phyloP scores from a whole-genome alignment of 2,797 vertebrate species.

The Euthynnus affinis region DNA sequence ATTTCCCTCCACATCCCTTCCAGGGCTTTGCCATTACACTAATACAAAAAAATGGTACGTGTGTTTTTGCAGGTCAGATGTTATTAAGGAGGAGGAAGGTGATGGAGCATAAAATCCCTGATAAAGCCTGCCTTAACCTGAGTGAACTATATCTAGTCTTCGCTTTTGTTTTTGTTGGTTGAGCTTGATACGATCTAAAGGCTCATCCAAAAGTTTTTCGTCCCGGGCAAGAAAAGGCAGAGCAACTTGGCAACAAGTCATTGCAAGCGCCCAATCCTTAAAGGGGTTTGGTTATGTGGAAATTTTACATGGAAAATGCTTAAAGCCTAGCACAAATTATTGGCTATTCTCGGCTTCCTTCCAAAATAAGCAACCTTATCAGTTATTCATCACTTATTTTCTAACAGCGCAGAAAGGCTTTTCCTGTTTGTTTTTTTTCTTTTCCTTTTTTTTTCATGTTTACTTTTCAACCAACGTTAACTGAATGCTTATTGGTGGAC shows the following conservation, averaged over 20 bases:
- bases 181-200: background rate
- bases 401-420: no score
- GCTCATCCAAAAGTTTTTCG: background rate
- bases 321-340: background rate
- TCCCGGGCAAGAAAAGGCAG: background rate
- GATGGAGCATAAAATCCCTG: background rate
- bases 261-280: background rate
- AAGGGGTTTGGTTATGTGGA: background rate
- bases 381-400: no score
- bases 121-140: no score
- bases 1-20: no score
- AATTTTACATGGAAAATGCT: background rate
- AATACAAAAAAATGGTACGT: no score
- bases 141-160: background rate
- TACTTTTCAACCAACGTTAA: no score
- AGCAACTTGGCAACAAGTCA: constrained; percentile 7
- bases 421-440: no score
- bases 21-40: no score
- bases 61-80: background rate
- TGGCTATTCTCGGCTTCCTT: no score
- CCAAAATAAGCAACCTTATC: background rate
- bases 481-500: no score
- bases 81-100: background rate
- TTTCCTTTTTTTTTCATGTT: no score
- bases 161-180: background rate